These are phyloP conservation scores for Etheostoma perlongum DNA, from an alignment of 2,797 vertebrate genomes.

Conservation along the genomic window DNA sequence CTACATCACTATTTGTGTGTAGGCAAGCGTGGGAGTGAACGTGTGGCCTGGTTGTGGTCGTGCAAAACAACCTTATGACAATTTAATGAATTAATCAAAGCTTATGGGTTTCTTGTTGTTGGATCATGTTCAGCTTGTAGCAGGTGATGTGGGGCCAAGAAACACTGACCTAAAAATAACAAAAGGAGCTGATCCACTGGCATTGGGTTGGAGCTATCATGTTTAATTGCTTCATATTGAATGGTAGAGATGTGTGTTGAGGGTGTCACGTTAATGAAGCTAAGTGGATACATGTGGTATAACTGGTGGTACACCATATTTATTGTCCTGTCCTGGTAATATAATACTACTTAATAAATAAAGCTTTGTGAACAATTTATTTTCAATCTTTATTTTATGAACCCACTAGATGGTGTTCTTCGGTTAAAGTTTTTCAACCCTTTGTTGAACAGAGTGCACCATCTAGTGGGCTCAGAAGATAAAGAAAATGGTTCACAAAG, in stretches of 20 bases:
- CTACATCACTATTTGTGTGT: neutral
- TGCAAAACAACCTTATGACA: slow-evolving; percentile 65
- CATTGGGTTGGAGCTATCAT: slow-evolving; percentile 19
- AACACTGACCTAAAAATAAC: slow-evolving; percentile 57
- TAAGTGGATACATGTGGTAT: slow-evolving; percentile 13
- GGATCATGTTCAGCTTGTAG: slow-evolving; percentile 61
- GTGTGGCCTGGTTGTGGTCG: slow-evolving; percentile 43
- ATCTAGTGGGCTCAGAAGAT: too few relatives aligned
- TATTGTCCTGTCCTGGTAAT: too few relatives aligned
- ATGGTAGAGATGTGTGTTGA: slow-evolving; percentile 11
- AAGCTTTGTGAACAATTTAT: too few relatives aligned
- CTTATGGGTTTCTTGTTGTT: slow-evolving; percentile 50
- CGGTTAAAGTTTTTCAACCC: too few relatives aligned
- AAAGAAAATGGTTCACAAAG: too few relatives aligned
- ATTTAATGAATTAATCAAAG: slow-evolving; percentile 72
- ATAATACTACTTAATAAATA: too few relatives aligned
- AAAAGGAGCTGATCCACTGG: slow-evolving; percentile 38
- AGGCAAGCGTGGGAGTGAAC: slow-evolving; percentile 21
- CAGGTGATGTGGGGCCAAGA: slow-evolving; percentile 39
- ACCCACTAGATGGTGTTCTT: too few relatives aligned
- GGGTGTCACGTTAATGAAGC: slow-evolving; percentile 6
- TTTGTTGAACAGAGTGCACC: too few relatives aligned
- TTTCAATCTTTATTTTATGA: too few relatives aligned
- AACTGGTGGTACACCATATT: too few relatives aligned
- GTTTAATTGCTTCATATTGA: slow-evolving; percentile 31